Evolutionary conservation across 2,797 vertebrate genomes (phyloP), one percentile per base, ranked within the genome.

Genomic region (Phrynocephalus vlangalii): DNA sequence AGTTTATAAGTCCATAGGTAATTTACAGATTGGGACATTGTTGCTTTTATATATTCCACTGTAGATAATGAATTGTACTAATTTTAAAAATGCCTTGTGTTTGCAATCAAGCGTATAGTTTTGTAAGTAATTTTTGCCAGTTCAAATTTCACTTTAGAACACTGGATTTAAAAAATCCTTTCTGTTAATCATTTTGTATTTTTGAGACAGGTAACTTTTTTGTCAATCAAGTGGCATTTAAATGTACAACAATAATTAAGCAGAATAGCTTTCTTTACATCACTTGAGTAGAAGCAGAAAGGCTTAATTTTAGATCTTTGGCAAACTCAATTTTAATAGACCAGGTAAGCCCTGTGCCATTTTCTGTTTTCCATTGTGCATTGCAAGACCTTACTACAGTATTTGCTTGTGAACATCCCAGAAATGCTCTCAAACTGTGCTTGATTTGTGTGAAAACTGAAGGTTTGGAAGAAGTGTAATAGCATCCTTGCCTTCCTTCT

Each of bases 11-110:
- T 73, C 68, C 71, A 85, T 72, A 75, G n/a, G 44, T 67, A 81
- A 81, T 22, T 67, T 68, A 75, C 66, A 76, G 13, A 11, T 73
- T 84, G 16, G 20, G 28, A 75, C 26, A 30, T 0, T 0, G 75
- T 88, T 91, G 89, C 89, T 90, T 82, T 85, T 91, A 16, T 86
- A 92, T 81, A 70, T 92, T 89, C 66, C 66, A 72, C 80, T 81
- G 5, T 3, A 68, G 6, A 28, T 6, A 83, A 67, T 87, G 56
- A 90, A 30, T 44, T 92, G 10, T 86, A 85, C 26, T 90, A 70
- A 75, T 44, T 44, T 44, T 86, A 50, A n/a, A 82, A 89, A 26
- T 33, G 76, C 87, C 89, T 93, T 91, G 89, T 93, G 63, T 75
- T 82, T 77, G 33, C 52, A 28, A 76, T 16, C n/a, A 24, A 68